Evolutionary conservation across 1,140 invertebrate species (phyloP), one percentile per base, ranked within the genome.

Genomic region (Ooceraea biroi): DNA sequence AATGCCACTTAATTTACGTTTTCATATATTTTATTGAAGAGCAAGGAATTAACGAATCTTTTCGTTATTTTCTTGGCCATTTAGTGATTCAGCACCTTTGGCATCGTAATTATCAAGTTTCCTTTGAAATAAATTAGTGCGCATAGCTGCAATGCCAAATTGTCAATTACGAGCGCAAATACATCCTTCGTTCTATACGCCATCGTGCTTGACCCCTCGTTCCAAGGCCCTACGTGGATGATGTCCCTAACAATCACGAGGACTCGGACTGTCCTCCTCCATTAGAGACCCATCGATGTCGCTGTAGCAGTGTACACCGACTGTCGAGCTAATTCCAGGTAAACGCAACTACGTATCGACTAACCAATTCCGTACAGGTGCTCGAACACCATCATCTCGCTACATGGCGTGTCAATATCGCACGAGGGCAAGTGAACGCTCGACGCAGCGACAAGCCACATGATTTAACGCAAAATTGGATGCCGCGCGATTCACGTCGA

Each of bases 261-360:
- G 72, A 52, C 83, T 82, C 41, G 30, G 83, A 85, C 85, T 55
- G 84, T 86, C 82, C 78, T 85, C 57, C 82, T 88, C 77, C 85
- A 88, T 90, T 87, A 86, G 89, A 78, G 86, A 83, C 50, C 73
- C 84, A 82, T 82, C 82, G 72, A 77, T 50, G 72, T 68, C 74
- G 25, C 84, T 61, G 22, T 85, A 85, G 77, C 61, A 76, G 83
- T 73, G 83, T 85, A 83, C 76, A 76, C 76, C 82, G 73, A 88
- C 80, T 83, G 89, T 85, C 84, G 50, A 61, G 76, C 88, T 91
- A 91, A 91, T 91, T 88, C 82, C 89, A 82, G 74, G 83, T 89
- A 89, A 90, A 88, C 88, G 87, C 63, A 71, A 84, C 78, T 84
- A 89, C 83, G 82, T 85, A 91, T 89, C 87, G 88, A 85, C 85